Conservation (phyloP, 64 coral and sea anemone species). For the Stichodactyla helianthus region DNA sequence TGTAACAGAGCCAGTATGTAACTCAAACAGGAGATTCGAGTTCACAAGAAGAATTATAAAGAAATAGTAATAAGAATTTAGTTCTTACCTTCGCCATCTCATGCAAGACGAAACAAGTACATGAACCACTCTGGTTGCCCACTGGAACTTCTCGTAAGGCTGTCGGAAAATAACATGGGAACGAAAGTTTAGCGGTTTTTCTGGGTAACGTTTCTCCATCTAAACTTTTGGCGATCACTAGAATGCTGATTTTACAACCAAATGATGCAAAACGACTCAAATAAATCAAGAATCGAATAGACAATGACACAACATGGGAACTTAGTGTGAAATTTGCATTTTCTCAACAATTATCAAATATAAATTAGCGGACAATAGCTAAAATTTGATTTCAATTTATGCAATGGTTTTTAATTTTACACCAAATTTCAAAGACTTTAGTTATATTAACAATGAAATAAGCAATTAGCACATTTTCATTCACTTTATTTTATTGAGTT, state of each 20-base stretch:
- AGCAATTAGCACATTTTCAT: background rate
- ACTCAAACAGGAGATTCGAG: no score
- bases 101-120: constrained; percentile 75
- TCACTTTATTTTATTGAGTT: background rate
- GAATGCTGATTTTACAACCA: no score
- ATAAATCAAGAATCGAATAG: no score
- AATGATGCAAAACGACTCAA: background rate
- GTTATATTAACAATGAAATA: background rate
- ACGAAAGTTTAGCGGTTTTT: background rate
- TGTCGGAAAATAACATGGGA: constrained; percentile 6
- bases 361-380: background rate
- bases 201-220: background rate
- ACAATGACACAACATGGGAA: no score
- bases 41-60: no score
- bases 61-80: background rate
- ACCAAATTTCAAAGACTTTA: background rate
- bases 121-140: constrained; percentile 61
- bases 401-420: background rate
- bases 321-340: background rate
- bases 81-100: constrained; percentile 83
- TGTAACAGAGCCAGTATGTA: no score
- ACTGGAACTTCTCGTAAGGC: constrained; percentile 61
- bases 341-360: background rate
- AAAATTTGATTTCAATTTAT: background rate
- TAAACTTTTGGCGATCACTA: background rate